A percentile compares a stretch with the other conserved stretches of the same genome.
phyloP scores from a whole-genome alignment of 2,888 invertebrate genomes.

The Parochlus steinenii region DNA sequence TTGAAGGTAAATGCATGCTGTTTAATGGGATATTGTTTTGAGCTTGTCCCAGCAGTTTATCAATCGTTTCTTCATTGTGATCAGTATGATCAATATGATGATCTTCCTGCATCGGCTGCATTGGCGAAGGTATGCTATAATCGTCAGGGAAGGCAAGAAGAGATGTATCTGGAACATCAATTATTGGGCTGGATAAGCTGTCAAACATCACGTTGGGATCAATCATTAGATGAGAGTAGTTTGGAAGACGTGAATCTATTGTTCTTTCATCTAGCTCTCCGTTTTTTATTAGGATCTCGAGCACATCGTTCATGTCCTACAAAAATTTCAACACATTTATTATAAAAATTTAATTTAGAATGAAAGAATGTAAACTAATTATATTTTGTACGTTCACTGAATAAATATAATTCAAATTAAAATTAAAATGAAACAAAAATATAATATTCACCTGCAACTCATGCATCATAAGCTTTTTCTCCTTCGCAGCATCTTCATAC shows the following conservation, averaged over 20 bases:
- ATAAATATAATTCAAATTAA: neutral
- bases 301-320: slow-evolving; percentile 44
- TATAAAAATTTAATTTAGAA: slow-evolving; percentile 68
- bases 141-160: slow-evolving; percentile 42
- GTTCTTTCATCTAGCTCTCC: slow-evolving; percentile 84
- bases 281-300: slow-evolving; percentile 85
- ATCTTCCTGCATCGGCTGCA: slow-evolving; percentile 13
- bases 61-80: slow-evolving; percentile 14
- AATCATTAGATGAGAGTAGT: slow-evolving; percentile 35
- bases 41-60: slow-evolving; percentile 2
- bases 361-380: slow-evolving; percentile 26
- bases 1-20: neutral
- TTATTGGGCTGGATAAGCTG: too few relatives aligned
- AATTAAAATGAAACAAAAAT: too few relatives aligned
- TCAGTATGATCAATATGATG: slow-evolving; percentile 22
- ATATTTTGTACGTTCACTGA: neutral
- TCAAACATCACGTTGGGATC: too few relatives aligned
- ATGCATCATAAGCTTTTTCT: too few relatives aligned
- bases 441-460: too few relatives aligned
- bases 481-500: too few relatives aligned
- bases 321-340: slow-evolving; percentile 10
- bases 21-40: neutral
- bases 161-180: too few relatives aligned
- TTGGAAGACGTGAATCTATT: slow-evolving; percentile 25
- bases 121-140: slow-evolving; percentile 42